phyloP scores from a whole-genome alignment of 2,113 vertebrate species.

The Eulacestoma nigropectus region DNA sequence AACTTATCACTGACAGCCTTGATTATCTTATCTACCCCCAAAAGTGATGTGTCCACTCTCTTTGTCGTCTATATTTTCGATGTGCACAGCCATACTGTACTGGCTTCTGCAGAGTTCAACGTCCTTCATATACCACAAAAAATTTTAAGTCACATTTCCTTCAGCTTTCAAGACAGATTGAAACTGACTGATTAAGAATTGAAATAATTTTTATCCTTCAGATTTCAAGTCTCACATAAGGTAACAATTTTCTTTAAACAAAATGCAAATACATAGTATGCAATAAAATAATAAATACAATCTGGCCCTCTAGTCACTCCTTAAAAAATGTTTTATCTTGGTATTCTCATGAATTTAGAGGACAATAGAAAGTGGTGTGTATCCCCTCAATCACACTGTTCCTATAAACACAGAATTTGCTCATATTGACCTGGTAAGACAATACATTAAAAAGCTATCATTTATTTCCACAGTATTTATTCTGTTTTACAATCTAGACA shows the following conservation, averaged over 20 bases:
- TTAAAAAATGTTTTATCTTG: not conserved
- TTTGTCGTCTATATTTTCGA: not conserved
- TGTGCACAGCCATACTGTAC: not conserved
- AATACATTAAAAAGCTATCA: not conserved
- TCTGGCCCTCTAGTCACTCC: not conserved
- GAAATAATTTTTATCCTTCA: not conserved
- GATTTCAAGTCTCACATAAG: not conserved
- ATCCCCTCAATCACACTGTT: not conserved
- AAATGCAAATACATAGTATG: not conserved
- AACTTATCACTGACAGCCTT: not conserved
- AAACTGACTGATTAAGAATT: not conserved
- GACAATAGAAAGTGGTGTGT: not conserved
- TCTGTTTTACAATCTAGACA: not conserved
- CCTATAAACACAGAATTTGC: not conserved
- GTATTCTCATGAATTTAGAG: not conserved
- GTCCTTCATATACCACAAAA: not conserved
- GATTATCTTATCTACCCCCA: not conserved
- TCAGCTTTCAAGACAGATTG: not conserved
- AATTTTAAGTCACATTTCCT: not conserved
- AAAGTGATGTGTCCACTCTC: not conserved
- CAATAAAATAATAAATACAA: not conserved
- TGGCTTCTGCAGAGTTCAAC: not conserved
- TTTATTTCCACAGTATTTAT: not conserved
- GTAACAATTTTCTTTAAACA: not conserved
- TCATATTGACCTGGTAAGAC: not conserved